Evolutionary conservation across 2,888 invertebrate genomes (phyloP), one percentile per base, ranked within the genome.

Genomic region (Steinernema carpocapsae): DNA sequence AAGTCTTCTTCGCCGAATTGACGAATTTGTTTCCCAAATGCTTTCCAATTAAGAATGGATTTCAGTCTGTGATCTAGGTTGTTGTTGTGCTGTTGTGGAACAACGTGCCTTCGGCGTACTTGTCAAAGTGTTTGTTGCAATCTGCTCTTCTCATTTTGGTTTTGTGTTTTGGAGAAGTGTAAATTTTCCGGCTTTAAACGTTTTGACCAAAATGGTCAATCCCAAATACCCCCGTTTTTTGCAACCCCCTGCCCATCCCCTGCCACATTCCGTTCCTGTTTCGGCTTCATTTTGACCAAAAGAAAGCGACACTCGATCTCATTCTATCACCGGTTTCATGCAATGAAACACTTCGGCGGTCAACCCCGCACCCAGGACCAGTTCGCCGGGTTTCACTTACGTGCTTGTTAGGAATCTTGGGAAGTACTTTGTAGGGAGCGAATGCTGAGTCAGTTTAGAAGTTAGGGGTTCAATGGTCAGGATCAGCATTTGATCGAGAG

Each of bases 1-100:
- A 64, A 64, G 29, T 64, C 19, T 19, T 48, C 48, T 48, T 64
- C 26, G 64, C 29, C 64, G 64, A 64, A 29, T 17, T 19, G 64
- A 4, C 64, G 64, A 64, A 64, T 29, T 22, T 32, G 29, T 32
- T 32, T 64, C 22, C 56, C 52, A 24, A 22, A 12, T 3, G 52
- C 12, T 22, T 52, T 22, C 48, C 17, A 48, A 7, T 48, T 48
- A 14, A n/a, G 48, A 48, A 48, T 14, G 48, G 14, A 48, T 14
- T 14, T 3, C 37, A 48, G 14, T 17, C 48, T 17, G 48, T 48
- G 48, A n/a, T 48, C 19, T 3, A n/a, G 4, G n/a, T 2, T 48
- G 48, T 48, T 48, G 17, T 19, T 2, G 3, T 48, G 4, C 48
- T 48, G 17, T 14, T 48, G 2, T n/a, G 48, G 48, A 3, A 14